Conservation (phyloP, 2,888 invertebrate species). For the Apamea monoglypha region DNA sequence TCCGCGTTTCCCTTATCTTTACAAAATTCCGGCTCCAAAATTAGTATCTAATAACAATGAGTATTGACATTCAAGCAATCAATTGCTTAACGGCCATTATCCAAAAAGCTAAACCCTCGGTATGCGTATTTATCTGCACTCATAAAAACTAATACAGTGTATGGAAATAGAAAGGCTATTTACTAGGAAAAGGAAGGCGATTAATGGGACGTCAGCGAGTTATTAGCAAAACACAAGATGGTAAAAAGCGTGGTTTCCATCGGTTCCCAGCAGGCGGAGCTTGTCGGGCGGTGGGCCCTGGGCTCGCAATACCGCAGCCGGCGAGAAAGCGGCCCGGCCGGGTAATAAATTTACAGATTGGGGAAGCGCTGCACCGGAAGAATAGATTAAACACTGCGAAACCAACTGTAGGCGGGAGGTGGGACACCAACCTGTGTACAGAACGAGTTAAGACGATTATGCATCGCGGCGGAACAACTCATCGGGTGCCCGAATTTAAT, state of each 20-base stretch:
- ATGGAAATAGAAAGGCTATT: conserved; percentile 22
- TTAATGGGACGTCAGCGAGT: not conserved
- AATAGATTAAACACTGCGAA: conserved; percentile 38
- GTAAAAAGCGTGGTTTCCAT: conserved; percentile 27
- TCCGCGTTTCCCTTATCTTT: conserved; percentile 49
- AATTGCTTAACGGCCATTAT: conserved; percentile 23
- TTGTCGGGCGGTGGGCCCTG: conserved; percentile 54
- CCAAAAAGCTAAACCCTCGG: not conserved
- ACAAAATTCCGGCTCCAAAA: conserved; percentile 56
- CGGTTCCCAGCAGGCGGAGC: conserved; percentile 68
- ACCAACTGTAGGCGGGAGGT: not conserved
- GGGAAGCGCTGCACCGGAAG: conserved; percentile 25
- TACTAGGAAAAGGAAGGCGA: not conserved
- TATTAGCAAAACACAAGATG: conserved; percentile 26
- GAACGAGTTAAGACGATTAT: not conserved
- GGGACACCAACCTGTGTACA: not conserved
- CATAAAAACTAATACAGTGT: not conserved
- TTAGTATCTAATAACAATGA: conserved; percentile 45
- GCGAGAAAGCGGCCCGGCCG: conserved; percentile 64
- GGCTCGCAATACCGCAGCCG: conserved; percentile 19
- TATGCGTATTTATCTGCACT: not conserved
- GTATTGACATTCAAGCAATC: conserved; percentile 48
- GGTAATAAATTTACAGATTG: conserved; percentile 28
- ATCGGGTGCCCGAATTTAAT: not conserved
- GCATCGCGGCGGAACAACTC: not conserved